Base-by-base conservation (phyloP, 2,113 vertebrate species). In the Solea senegalensis region DNA sequence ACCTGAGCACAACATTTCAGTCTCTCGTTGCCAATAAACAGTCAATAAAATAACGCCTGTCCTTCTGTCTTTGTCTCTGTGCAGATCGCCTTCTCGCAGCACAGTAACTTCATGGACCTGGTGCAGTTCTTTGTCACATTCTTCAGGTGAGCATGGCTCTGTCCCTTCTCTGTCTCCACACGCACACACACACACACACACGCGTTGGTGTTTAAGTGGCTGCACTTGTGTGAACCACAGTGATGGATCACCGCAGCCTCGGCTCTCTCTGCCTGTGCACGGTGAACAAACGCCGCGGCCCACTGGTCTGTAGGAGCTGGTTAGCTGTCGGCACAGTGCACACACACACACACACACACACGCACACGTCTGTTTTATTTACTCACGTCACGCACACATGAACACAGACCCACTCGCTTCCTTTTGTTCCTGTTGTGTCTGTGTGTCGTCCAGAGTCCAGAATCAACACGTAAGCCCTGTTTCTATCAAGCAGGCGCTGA, bases 91-190 rank as follows among this genome's bases (percentile, higher is more conserved):
- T 99, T 99, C 93, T 98, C 96, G 8, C 97, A 99, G 81, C 97
- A 99, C 94, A 99, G 96, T 94, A 99, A 98, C 95, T 99, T 98
- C 94, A 99, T 99, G 98, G 97, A 99, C 91, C 95, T 99, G 89
- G 98, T 99, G 78, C 97, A 98, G 91, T 99, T 99, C 94, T 99
- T 99, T 83, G 96, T 98, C 93, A 99, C 97, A 0, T 99, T 99
- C 91, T 99, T 99, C 97, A 99, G 98, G 98, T 99, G 81, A 92
- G 92, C 27, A 26, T 9, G 0, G 34, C 28, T 3, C 65, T 40
- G 43, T 73, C 62, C 13, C 0, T 13, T 61, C 41, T 13, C 28
- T 50, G 12, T 4, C 52, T 62, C 52, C 58, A 14, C 55, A 51
- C 64, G 15, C 34, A 2, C 3, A 34, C 5, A 6, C 34, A 5